These are phyloP conservation scores for Drosophila oshimai DNA, from an alignment of 1,140 invertebrate genomes.

Conservation along the genomic window DNA sequence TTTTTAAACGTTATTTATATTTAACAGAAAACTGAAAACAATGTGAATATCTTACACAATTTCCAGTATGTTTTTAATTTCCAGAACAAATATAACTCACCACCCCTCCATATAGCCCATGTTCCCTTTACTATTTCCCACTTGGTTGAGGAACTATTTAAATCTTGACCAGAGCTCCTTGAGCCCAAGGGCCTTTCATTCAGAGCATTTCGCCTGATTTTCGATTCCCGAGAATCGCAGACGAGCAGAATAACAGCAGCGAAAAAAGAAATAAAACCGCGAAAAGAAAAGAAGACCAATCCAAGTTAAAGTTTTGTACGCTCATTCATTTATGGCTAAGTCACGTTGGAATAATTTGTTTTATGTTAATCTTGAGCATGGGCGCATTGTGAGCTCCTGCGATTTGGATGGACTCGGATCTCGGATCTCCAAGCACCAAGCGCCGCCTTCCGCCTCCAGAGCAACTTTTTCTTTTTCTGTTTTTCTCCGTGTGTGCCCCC, in stretches of 20 bases:
- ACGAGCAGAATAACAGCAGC: background rate
- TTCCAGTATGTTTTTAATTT: background rate
- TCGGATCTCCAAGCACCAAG: constrained; percentile 8
- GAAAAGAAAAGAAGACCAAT: constrained; percentile 58
- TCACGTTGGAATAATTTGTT: constrained; percentile 82
- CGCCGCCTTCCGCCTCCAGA: constrained; percentile 51
- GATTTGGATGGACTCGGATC: constrained; percentile 10
- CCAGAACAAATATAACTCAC: background rate
- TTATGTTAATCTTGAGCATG: constrained; percentile 82
- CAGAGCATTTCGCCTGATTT: constrained; percentile 36
- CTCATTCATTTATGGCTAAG: constrained; percentile 81
- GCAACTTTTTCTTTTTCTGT: constrained; percentile 59
- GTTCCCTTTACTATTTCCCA: constrained; percentile 12
- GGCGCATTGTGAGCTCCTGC: constrained; percentile 64
- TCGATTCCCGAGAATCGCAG: constrained; percentile 35
- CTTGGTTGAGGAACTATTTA: constrained; percentile 9
- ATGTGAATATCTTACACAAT: no score
- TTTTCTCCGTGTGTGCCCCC: constrained; percentile 65
- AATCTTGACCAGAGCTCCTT: constrained; percentile 20
- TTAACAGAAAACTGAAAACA: no score
- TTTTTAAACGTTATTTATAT: no score
- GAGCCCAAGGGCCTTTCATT: constrained; percentile 44
- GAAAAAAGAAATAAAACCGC: constrained; percentile 22
- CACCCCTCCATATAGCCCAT: background rate
- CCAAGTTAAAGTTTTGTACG: constrained; percentile 52